phyloP scores from a whole-genome alignment of 2,888 invertebrate genomes.

The Macrosoma leucophasiata region DNA sequence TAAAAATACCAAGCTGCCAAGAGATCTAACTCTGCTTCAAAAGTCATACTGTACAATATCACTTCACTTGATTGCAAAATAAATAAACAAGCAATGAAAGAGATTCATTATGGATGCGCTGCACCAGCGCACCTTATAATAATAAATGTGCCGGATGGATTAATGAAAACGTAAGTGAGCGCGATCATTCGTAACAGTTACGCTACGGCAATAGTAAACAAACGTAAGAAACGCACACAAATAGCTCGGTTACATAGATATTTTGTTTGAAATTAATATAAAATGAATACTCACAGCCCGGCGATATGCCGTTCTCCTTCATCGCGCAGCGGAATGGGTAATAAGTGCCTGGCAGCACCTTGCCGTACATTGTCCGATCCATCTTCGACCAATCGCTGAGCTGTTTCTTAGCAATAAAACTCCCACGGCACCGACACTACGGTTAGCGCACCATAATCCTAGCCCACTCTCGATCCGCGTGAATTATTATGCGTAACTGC shows the following conservation, averaged over 20 bases:
- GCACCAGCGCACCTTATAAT: conserved; percentile 43
- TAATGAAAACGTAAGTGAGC: conserved; percentile 33
- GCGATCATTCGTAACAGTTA: conserved; percentile 33
- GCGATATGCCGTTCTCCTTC: conserved; percentile 87
- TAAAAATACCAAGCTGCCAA: no score
- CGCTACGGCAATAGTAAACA: conserved; percentile 32
- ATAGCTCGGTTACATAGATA: conserved; percentile 3
- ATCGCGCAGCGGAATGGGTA: conserved; percentile 90
- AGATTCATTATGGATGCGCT: conserved; percentile 29
- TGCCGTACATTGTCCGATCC: conserved; percentile 95
- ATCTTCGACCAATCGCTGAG: conserved; percentile 72
- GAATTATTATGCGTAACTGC: conserved; percentile 45
- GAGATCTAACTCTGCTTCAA: no score
- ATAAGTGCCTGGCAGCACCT: conserved; percentile 88
- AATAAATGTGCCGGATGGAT: conserved; percentile 46
- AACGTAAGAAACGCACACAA: conserved; percentile 18
- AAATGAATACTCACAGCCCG: conserved; percentile 85
- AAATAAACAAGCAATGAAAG: conserved; percentile 32
- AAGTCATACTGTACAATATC: no score
- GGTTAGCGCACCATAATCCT: conserved; percentile 67
- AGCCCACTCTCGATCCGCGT: conserved; percentile 51
- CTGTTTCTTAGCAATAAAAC: conserved; percentile 58
- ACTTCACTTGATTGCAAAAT: conserved; percentile 31
- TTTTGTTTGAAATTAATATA: conserved; percentile 26
- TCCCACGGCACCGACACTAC: conserved; percentile 59